Percentiles rank a stretch among this genome's conserved stretches.
Evolutionary conservation across 1,140 invertebrate genomes (phyloP).

Genomic region (Sycophaga agraensis): DNA sequence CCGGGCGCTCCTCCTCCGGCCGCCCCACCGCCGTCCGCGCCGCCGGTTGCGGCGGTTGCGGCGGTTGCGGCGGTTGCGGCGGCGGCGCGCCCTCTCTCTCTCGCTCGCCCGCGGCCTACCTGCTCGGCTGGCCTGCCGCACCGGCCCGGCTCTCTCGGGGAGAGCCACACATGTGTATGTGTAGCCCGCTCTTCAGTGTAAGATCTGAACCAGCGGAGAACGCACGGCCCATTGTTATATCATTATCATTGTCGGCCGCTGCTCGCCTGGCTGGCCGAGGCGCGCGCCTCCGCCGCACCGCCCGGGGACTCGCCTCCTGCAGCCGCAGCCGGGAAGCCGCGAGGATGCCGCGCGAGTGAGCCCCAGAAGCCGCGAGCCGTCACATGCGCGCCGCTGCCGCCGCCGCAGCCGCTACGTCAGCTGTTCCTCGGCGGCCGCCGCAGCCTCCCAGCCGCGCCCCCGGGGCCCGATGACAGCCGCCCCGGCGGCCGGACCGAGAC

Average conservation of each 20-base stretch:
- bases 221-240: constrained; percentile 58
- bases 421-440: no score
- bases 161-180: constrained; percentile 53
- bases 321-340: no score
- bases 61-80: no score
- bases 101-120: constrained; percentile 18
- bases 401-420: no score
- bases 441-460: no score
- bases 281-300: background rate
- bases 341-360: constrained; percentile 22
- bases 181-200: constrained; percentile 56
- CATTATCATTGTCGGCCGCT: constrained; percentile 52
- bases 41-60: background rate
- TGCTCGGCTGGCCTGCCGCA: constrained; percentile 3
- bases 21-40: background rate
- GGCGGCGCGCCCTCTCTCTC: constrained; percentile 26
- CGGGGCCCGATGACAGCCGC: no score
- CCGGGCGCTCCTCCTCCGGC: background rate
- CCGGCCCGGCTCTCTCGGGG: constrained; percentile 6
- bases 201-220: constrained; percentile 58
- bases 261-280: constrained; percentile 10
- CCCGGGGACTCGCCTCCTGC: no score
- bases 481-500: background rate
- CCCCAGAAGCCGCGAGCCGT: no score
- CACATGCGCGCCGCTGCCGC: no score